Evolutionary conservation across 2,113 vertebrate species (phyloP).

Genomic region (Micronycteris hirsuta): DNA sequence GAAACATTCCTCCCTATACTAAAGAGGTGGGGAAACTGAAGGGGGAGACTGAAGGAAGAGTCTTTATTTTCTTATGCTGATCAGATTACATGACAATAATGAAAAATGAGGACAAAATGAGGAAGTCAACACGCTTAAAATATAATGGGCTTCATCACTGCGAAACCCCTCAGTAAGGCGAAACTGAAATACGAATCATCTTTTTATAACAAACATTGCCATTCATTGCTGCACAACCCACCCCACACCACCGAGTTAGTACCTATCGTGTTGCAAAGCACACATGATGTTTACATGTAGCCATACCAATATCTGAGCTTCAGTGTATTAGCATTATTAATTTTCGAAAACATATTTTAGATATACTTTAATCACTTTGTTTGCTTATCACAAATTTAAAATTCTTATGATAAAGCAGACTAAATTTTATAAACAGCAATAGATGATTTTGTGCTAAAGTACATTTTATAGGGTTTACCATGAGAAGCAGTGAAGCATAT

Average conservation of each 20-base stretch:
- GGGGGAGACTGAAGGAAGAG: background rate
- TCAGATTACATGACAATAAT: background rate
- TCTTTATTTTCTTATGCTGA: background rate
- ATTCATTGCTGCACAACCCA: background rate
- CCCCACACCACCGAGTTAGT: background rate
- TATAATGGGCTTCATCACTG: background rate
- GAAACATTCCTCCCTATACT: background rate
- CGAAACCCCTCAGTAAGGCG: background rate
- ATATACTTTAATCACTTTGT: background rate
- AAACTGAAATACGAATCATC: background rate
- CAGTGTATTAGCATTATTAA: background rate
- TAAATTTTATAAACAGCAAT: background rate
- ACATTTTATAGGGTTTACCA: background rate
- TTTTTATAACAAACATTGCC: background rate
- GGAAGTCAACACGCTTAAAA: background rate
- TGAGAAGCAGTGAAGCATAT: conserved; percentile 10
- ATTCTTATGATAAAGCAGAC: background rate
- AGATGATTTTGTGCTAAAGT: background rate
- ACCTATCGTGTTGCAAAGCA: background rate
- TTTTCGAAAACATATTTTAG: background rate
- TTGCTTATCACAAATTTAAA: conserved; percentile 2
- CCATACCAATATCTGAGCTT: background rate
- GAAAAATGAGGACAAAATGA: background rate
- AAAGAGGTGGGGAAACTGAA: background rate
- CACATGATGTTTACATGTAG: background rate